phyloP scores from a whole-genome alignment of 2,113 vertebrate genomes.

The Labeo rohita region DNA sequence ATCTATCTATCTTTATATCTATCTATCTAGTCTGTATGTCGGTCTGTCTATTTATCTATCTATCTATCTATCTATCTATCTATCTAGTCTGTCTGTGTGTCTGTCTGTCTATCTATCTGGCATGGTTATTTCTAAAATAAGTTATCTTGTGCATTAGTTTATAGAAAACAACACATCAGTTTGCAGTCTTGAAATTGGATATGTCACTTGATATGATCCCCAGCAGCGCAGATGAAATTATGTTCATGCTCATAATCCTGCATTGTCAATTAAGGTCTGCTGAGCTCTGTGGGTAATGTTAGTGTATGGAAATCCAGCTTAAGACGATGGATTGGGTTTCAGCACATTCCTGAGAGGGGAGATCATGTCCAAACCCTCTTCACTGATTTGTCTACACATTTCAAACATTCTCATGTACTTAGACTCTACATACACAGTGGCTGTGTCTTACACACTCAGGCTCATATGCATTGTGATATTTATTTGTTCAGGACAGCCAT shows the following conservation, averaged over 20 bases:
- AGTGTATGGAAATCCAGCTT: conserved; percentile 21
- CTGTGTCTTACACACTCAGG: background rate
- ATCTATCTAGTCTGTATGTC: no score
- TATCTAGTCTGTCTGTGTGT: no score
- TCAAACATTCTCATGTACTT: conserved; percentile 1
- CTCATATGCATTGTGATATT: background rate
- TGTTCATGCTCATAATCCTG: conserved; percentile 1
- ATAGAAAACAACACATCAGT: background rate
- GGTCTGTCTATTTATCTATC: no score
- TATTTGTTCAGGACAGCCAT: background rate
- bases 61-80: no score
- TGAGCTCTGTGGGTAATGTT: background rate
- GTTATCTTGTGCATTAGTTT: background rate
- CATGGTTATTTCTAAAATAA: background rate
- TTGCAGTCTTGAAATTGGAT: background rate
- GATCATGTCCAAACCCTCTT: conserved; percentile 15
- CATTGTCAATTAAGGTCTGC: background rate
- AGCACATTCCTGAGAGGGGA: conserved; percentile 13
- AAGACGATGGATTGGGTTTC: conserved; percentile 25
- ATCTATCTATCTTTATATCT: no score
- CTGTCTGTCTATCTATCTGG: background rate
- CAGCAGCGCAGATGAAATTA: background rate
- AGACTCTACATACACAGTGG: background rate
- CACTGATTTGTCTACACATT: conserved; percentile 13
- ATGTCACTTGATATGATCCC: background rate